Conservation (phyloP, 2,797 vertebrate genomes). For the Sebastes trivittatus region DNA sequence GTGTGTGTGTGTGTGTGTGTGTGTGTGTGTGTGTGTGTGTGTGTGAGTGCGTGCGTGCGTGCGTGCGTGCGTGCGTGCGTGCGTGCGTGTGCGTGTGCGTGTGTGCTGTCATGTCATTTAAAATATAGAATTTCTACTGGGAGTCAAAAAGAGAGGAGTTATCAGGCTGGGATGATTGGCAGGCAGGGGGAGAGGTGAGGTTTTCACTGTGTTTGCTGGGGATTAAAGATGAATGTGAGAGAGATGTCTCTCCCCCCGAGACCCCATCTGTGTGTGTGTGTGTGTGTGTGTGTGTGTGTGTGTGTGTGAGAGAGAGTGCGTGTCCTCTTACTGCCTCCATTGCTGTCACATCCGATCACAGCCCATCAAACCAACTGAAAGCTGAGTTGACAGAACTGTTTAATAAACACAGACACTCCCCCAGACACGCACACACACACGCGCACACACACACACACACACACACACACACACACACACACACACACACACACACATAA, state of each 20-base stretch:
- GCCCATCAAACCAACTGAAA: conserved; percentile 40
- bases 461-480: background rate
- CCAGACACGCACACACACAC: conserved; percentile 6
- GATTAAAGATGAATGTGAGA: conserved; percentile 60
- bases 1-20: background rate
- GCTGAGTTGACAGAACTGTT: conserved; percentile 52
- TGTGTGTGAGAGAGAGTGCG: background rate
- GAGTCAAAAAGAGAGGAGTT: conserved; percentile 50
- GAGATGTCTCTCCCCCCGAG: conserved; percentile 29
- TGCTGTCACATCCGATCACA: conserved; percentile 50
- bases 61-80: too few relatives aligned
- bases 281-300: accelerated
- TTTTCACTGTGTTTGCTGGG: conserved; percentile 63
- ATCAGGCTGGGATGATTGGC: conserved; percentile 62
- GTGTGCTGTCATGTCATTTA: conserved; percentile 27
- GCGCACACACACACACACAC: background rate
- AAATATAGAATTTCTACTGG: conserved; percentile 32
- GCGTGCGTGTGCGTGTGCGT: background rate
- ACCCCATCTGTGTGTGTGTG: conserved; percentile 4
- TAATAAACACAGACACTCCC: conserved; percentile 39
- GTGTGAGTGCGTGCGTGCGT: background rate
- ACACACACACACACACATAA: background rate
- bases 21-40: background rate
- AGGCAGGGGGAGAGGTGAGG: conserved; percentile 49
- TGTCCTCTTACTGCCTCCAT: conserved; percentile 17